Evolutionary conservation across 2,113 vertebrate genomes (phyloP).

Genomic region (Myiopsitta monachus): DNA sequence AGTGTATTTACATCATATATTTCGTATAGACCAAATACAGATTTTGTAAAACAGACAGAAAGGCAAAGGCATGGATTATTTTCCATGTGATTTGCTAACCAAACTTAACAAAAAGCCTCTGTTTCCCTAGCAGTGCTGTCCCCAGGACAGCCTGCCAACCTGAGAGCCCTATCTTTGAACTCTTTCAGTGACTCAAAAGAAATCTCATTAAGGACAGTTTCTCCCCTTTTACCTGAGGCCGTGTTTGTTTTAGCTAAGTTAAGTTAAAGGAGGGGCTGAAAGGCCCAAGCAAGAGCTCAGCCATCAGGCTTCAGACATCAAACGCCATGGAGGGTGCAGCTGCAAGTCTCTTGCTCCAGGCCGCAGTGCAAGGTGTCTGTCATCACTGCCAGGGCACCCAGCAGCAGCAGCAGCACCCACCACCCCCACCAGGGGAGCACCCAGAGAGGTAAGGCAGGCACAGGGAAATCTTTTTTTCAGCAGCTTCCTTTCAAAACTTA

Average conservation of each 20-base stretch:
- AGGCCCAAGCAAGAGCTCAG: background rate
- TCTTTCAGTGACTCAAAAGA: background rate
- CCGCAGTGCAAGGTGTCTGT: background rate
- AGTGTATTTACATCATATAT: background rate
- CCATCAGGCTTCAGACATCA: background rate
- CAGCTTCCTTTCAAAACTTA: background rate
- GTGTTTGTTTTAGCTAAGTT: slow-evolving; percentile 42
- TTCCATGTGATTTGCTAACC: background rate
- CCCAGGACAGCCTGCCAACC: background rate
- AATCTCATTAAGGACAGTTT: background rate
- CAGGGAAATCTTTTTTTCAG: background rate
- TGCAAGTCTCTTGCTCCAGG: background rate
- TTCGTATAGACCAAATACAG: background rate
- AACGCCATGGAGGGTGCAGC: background rate
- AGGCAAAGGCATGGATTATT: accelerated
- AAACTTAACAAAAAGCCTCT: background rate
- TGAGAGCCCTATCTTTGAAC: background rate
- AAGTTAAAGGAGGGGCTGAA: slow-evolving; percentile 18
- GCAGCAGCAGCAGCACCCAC: background rate
- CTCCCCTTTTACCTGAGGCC: background rate
- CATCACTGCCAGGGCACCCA: background rate
- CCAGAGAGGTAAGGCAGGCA: slow-evolving; percentile 16
- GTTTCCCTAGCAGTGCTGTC: background rate
- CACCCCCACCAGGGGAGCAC: background rate
- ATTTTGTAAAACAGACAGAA: background rate